A percentile compares a stretch with the other conserved stretches of the same genome.
phyloP scores from a whole-genome alignment of 2,888 invertebrate genomes.

The Drosophila parthenogenetica region DNA sequence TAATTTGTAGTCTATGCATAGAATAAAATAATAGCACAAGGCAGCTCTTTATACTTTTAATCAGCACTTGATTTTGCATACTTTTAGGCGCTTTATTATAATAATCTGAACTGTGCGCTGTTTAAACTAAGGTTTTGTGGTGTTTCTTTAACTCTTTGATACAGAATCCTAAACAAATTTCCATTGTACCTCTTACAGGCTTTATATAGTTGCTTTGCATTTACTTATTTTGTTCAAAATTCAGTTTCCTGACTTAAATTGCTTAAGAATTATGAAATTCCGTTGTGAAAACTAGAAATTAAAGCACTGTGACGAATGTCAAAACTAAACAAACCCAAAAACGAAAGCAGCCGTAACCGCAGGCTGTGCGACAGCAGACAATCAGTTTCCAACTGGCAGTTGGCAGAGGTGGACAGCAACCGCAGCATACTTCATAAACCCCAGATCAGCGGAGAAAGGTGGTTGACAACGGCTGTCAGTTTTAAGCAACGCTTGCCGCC shows the following conservation, averaged over 20 bases:
- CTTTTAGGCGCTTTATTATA: no score
- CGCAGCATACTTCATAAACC: conserved; percentile 20
- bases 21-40: no score
- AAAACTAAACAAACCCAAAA: conserved; percentile 4
- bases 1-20: no score
- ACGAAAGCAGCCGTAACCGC: conserved; percentile 38
- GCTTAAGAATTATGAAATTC: conserved; percentile 13
- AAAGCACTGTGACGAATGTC: conserved; percentile 16
- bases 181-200: not conserved
- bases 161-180: not conserved
- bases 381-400: not conserved
- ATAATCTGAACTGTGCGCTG: no score
- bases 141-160: not conserved
- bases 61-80: no score
- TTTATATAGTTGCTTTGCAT: not conserved
- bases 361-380: conserved; percentile 39
- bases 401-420: not conserved
- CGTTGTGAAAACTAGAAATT: conserved; percentile 9
- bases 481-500: conserved; percentile 22
- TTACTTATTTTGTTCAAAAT: conserved; percentile 5
- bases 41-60: no score
- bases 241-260: not conserved
- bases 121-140: no score
- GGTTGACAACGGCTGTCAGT: conserved; percentile 43
- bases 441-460: conserved; percentile 17